Base-by-base conservation (phyloP, 2,888 invertebrate genomes). In the Vesta saturnalis region DNA sequence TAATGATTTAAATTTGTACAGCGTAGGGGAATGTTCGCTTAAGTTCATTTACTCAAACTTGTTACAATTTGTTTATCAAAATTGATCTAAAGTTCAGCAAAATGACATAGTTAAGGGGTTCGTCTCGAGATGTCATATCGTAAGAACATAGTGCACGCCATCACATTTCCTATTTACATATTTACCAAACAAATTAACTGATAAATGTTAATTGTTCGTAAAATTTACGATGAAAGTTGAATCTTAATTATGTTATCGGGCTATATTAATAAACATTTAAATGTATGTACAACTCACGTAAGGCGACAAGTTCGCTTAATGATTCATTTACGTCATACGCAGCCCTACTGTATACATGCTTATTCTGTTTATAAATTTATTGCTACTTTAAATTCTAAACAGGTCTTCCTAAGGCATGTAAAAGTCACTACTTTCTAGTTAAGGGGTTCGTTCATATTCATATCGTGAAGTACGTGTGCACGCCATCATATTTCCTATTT, bases 201-300 rank as follows among this genome's bases (percentile, higher is more conserved):
- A 71, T 66, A 65, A 71, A 68, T 68, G n/a, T 71, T 71, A 71
- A 71, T 69, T 68, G 66, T 67, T 67, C n/a, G n/a, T n/a, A n/a
- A n/a, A n/a, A n/a, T n/a, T n/a, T n/a, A n/a, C n/a, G n/a, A n/a
- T n/a, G n/a, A n/a, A n/a, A n/a, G n/a, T n/a, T n/a, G n/a, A n/a
- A n/a, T n/a, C n/a, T n/a, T n/a, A n/a, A n/a, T n/a, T n/a, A n/a
- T n/a, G n/a, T n/a, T n/a, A n/a, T n/a, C n/a, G n/a, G n/a, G n/a
- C n/a, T n/a, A n/a, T n/a, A n/a, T n/a, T n/a, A n/a, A n/a, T n/a
- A n/a, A n/a, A n/a, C n/a, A n/a, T n/a, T n/a, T n/a, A n/a, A n/a
- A n/a, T n/a, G n/a, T n/a, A n/a, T n/a, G n/a, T n/a, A n/a, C n/a
- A n/a, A n/a, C n/a, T n/a, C n/a, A n/a, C n/a, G n/a, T n/a, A n/a